Evolutionary conservation across 2,888 invertebrate species (phyloP), one percentile per base, ranked within the genome.

Genomic region (Cremastinae sp.): DNA sequence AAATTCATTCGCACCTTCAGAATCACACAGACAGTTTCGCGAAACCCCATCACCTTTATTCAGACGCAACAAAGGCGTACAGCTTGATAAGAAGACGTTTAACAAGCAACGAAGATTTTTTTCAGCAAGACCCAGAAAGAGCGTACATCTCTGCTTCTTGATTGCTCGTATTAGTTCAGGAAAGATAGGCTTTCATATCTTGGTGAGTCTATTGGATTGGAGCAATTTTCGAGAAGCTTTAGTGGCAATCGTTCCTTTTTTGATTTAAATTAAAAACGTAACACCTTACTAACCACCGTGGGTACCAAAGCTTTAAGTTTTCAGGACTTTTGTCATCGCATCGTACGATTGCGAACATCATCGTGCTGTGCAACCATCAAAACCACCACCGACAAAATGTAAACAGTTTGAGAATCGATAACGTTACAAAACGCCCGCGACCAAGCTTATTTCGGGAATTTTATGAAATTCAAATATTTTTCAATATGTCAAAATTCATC

Each of bases 401-500:
- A 5, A 20, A 61, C 51, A 12, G 61, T 55, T 49, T 22, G 39
- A 49, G 14, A 64, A 41, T 65, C 41, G 5, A 8, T 55, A 56
- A 61, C 35, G 18, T 16, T 56, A 56, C 18, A 20, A 2, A 70
- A 82, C 81, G 89, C 89, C 89, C 89, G 89, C 89, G 85, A 87
- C 89, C 87, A 88, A 89, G 89, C 88, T 58, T 81, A 81, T 53
- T 85, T 84, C 83, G 83, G 83, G 85, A 85, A 83, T 82, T 79
- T 80, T 85, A 83, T 81, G 79, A 80, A 81, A 80, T 81, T 80
- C 81, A 82, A 85, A 75, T 75, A 80, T 83, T 43, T 74, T 47
- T 47, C 18, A 8, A 49, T 55, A 47, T n/a, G 28, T 37, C 18
- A 45, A 75, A 66, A 39, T 71, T 73, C 61, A 55, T 73, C 69